Percentiles rank a stretch among this genome's conserved stretches.
Evolutionary conservation across 2,113 vertebrate species (phyloP).

Genomic region (Tamias sibiricus): DNA sequence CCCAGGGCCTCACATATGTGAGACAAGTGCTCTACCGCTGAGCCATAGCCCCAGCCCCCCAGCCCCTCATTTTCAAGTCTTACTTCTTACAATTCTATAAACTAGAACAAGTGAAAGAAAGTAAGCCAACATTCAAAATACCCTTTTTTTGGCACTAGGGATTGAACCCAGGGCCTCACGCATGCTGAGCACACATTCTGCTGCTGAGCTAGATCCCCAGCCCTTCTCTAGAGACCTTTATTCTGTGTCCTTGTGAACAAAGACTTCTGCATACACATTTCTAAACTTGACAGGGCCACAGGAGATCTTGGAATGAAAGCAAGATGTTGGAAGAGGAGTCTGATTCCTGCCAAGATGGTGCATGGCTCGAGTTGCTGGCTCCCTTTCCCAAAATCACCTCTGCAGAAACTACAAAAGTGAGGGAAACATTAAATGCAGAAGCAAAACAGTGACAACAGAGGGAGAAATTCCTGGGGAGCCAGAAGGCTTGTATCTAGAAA

Average conservation of each 20-base stretch:
- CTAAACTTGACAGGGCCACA: neutral
- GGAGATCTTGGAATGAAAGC: neutral
- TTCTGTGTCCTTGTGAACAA: neutral
- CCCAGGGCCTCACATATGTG: no score
- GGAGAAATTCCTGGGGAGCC: neutral
- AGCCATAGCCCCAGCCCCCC: no score
- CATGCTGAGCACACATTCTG: neutral
- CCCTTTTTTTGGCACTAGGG: neutral
- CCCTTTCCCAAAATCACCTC: neutral
- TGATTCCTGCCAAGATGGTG: constrained; percentile 11
- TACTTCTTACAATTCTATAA: constrained; percentile 1
- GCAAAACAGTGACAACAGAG: no score
- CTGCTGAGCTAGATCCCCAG: no score
- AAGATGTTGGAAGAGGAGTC: neutral
- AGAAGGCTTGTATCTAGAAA: accelerated
- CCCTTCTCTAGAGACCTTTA: neutral
- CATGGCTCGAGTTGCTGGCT: neutral
- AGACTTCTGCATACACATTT: neutral
- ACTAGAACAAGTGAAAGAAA: neutral
- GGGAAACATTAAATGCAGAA: neutral
- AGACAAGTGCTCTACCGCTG: no score
- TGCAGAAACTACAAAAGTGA: neutral
- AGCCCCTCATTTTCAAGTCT: no score
- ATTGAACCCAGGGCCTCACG: neutral
- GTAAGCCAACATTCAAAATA: neutral